Evolutionary conservation across 1,140 invertebrate species (phyloP), one percentile per base, ranked within the genome.

Genomic region (Drosophila murphyi): DNA sequence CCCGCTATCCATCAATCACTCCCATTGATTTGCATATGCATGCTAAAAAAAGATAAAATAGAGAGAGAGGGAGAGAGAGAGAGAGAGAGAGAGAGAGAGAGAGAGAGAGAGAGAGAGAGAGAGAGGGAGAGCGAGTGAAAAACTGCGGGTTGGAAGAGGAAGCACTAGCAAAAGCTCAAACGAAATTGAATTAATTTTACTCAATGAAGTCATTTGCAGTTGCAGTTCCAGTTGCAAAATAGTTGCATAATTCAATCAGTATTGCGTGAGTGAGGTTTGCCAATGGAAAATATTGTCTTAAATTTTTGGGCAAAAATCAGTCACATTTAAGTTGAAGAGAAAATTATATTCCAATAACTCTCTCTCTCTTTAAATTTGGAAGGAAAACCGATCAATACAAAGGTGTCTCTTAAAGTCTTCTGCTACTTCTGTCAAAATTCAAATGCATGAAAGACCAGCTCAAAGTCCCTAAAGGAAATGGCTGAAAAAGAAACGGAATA

Each of bases 121-220:
- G 1, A 29, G 2, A 7, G 0, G 10, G 10, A 34, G 3, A 28
- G 5, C 5, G 31, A 32, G 12, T 10, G 41, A 8, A 55, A 65
- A 28, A 35, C 12, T 4, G 31, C 5, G 52, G 10, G 10, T 6
- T 47, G 3, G 34, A 1, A 7, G 45, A 20, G 20, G 20, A 20
- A 20, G 20, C 20, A 20, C 20, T 20, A 20, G 10, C 10, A 28
- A 10, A 54, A 35, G 3, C 10, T 3, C 3, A 10, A 45, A 29
- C 31, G 41, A 64, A 56, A 72, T 60, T 43, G 12, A 72, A 54
- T 76, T 72, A 54, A 75, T 59, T 71, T 70, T 28, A 20, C 39
- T 65, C 20, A 64, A 63, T 57, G n/a, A 35, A 45, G 29, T 62
- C 5, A 47, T 43, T 47, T 45, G 39, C 4, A 5, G 28, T 20